Evolutionary conservation across 2,888 invertebrate species (phyloP).

Genomic region (Endotricha flammealis): DNA sequence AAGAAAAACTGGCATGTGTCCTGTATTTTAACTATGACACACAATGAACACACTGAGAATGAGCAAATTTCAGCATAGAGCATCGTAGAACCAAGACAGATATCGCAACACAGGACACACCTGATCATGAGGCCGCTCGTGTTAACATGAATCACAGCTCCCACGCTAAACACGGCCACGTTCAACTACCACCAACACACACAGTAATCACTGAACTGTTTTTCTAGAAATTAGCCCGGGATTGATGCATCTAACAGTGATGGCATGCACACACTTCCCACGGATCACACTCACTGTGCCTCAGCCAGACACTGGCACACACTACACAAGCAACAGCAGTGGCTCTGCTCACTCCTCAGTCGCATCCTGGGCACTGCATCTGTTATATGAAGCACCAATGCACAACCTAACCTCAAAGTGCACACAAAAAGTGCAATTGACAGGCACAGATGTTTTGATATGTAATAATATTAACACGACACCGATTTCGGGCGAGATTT

Average conservation of each 20-base stretch:
- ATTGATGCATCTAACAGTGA: slow-evolving; percentile 28
- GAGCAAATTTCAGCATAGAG: no score
- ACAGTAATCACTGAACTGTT: slow-evolving; percentile 34
- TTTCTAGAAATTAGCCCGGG: slow-evolving; percentile 29
- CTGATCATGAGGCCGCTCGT: slow-evolving; percentile 35
- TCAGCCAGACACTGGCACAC: slow-evolving; percentile 26
- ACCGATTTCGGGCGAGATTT: slow-evolving; percentile 47
- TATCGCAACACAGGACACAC: slow-evolving; percentile 14
- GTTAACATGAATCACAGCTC: slow-evolving; percentile 28
- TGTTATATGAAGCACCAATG: no score
- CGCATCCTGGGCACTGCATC: slow-evolving; percentile 23
- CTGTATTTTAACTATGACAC: no score
- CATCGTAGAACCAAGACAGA: background rate
- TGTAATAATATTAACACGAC: slow-evolving; percentile 45
- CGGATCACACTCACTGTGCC: slow-evolving; percentile 25
- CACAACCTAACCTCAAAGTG: slow-evolving; percentile 72
- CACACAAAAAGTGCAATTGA: slow-evolving; percentile 54
- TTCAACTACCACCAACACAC: slow-evolving; percentile 16
- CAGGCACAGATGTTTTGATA: slow-evolving; percentile 65
- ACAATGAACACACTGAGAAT: no score
- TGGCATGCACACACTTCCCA: slow-evolving; percentile 24
- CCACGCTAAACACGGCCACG: slow-evolving; percentile 10
- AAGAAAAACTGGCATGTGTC: no score
- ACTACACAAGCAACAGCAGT: slow-evolving; percentile 25
- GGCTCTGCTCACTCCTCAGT: slow-evolving; percentile 30